Conservation (phyloP, 2,888 invertebrate species). For the Ephialtes manifestator region DNA sequence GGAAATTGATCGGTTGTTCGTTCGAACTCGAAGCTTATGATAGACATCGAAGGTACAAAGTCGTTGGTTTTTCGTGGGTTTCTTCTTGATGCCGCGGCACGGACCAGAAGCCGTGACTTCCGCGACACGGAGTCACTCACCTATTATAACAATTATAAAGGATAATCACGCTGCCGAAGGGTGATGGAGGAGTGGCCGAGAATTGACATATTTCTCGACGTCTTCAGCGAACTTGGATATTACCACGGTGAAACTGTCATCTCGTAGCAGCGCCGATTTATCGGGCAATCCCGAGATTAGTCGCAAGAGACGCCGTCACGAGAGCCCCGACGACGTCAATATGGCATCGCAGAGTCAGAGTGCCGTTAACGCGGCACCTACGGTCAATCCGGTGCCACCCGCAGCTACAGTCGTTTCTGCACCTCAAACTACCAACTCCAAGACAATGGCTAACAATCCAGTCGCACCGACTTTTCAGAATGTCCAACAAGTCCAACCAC, state of each 20-base stretch:
- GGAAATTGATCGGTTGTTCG: conserved; percentile 61
- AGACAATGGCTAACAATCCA: conserved; percentile 5
- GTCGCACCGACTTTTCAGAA: conserved; percentile 42
- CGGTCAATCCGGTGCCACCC: conserved; percentile 48
- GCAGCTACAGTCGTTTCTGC: conserved; percentile 63
- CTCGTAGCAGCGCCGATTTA: conserved; percentile 61
- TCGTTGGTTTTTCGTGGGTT: conserved; percentile 16
- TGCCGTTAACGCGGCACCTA: conserved; percentile 71
- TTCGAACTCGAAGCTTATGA: conserved; percentile 20
- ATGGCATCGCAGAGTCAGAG: conserved; percentile 83
- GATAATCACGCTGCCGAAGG: conserved; percentile 17
- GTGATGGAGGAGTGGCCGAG: conserved; percentile 69
- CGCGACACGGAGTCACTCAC: conserved; percentile 15
- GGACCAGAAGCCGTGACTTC: conserved; percentile 14
- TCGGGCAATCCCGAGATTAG: conserved; percentile 50
- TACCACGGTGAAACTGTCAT: conserved; percentile 19
- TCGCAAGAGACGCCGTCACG: conserved; percentile 63
- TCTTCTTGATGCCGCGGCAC: conserved; percentile 38
- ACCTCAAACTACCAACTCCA: conserved; percentile 48
- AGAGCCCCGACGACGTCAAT: conserved; percentile 58
- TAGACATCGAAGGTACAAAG: not conserved
- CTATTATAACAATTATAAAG: not conserved
- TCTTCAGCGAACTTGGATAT: conserved; percentile 25
- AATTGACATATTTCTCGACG: conserved; percentile 36
- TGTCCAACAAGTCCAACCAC: conserved; percentile 64